A percentile compares a stretch with the other conserved stretches of the same genome.
Conservation (phyloP, 2,797 vertebrate genomes). For the Hapalemur alaotrensis region DNA sequence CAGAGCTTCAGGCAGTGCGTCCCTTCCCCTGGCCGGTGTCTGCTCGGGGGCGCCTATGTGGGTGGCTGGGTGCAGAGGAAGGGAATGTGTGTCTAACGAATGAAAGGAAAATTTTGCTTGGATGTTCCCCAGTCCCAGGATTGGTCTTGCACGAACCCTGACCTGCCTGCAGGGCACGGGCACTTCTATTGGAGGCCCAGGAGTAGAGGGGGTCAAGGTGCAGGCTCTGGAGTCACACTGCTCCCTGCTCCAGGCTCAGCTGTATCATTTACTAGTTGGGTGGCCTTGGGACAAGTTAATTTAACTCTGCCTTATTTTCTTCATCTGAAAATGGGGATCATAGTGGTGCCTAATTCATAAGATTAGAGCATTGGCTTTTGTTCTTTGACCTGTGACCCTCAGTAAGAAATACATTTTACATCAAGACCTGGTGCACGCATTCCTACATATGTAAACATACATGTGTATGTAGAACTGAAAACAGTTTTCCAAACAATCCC, state of each 20-base stretch:
- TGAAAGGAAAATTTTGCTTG: neutral
- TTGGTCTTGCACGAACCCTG: too few relatives aligned
- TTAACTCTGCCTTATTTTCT: neutral
- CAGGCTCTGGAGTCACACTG: neutral
- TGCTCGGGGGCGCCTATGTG: neutral
- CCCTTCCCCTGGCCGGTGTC: neutral
- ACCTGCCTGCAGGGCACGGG: neutral
- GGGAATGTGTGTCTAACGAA: neutral
- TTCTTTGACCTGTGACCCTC: neutral
- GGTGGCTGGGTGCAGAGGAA: neutral
- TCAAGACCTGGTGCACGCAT: neutral
- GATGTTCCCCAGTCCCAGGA: neutral
- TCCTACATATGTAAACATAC: neutral
- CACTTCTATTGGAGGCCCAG: neutral
- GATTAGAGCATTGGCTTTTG: neutral
- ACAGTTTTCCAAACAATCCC: neutral
- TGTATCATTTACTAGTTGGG: neutral
- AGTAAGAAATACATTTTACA: conserved; percentile 27
- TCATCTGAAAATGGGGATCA: neutral
- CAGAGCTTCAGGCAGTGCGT: neutral
- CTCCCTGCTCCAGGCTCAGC: neutral
- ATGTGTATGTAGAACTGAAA: neutral
- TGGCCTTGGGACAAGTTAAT: neutral
- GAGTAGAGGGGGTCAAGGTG: neutral
- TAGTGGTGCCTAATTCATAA: neutral